Percentiles rank a stretch among this genome's conserved stretches.
phyloP scores from a whole-genome alignment of 2,113 vertebrate species.

The Oncorhynchus mykiss region DNA sequence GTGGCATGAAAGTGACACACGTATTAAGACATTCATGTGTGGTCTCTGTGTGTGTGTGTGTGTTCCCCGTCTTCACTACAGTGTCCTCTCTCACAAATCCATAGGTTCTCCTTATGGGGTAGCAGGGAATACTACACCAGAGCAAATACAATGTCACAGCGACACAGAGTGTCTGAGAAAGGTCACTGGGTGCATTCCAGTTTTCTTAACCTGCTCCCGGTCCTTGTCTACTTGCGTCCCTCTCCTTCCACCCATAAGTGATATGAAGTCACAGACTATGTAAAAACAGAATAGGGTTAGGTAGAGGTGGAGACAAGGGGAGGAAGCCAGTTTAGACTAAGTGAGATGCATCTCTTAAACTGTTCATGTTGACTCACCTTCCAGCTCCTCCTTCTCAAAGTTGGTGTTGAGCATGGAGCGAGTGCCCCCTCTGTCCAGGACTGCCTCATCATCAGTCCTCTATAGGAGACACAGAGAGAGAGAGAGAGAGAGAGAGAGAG shows the following conservation, averaged over 20 bases:
- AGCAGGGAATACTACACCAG: neutral
- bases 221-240: too few relatives aligned
- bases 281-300: too few relatives aligned
- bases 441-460: conserved; percentile 96
- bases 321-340: too few relatives aligned
- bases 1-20: conserved; percentile 11
- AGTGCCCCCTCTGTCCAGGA: conserved; percentile 94
- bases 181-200: neutral
- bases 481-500: neutral
- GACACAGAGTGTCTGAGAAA: neutral
- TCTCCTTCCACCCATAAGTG: too few relatives aligned
- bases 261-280: too few relatives aligned
- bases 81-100: neutral
- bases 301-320: too few relatives aligned
- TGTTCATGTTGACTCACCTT: conserved; percentile 79
- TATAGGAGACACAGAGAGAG: conserved; percentile 60
- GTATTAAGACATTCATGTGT: neutral
- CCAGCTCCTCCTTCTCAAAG: conserved; percentile 98
- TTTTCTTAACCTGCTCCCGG: too few relatives aligned
- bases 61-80: neutral
- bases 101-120: neutral
- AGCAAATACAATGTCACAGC: conserved; percentile 8
- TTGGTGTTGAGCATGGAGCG: conserved; percentile 98
- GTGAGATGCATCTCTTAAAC: neutral
- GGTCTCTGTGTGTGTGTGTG: neutral